Evolutionary conservation across 2,888 invertebrate genomes (phyloP), one percentile per base, ranked within the genome.

Genomic region (Lasioglossum oenotherae): DNA sequence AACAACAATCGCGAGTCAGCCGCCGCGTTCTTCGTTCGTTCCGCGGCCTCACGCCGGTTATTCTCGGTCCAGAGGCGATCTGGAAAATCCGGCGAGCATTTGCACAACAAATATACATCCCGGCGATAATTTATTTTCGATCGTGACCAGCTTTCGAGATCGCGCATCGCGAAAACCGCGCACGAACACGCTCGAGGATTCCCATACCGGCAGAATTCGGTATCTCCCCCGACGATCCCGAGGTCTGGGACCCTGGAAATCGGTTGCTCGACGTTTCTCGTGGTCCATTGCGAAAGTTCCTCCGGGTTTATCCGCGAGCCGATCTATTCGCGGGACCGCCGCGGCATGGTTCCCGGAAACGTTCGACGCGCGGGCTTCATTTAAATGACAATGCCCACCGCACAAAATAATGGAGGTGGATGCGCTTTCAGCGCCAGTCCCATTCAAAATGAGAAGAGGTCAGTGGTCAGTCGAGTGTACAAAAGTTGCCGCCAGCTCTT

Each of bases 401-500:
- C 79, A 53, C 23, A 46, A 86, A 78, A 78, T 81, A 72, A 78
- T 35, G n/a, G 38, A 41, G 71, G 71, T 49, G 69, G 72, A 35
- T 38, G 31, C 74, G 67, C 71, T 86, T 82, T 79, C 73, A 82
- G 49, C 60, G 31, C 27, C 8, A 38, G n/a, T 46, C 31, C 74
- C 80, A 75, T 86, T 84, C 84, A 78, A 83, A 74, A 44, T 53
- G n/a, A 85, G 84, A 86, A 87, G 78, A 86, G 81, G 81, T 85
- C 76, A 84, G 79, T 64, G 82, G 77, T 91, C 80, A 83, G 81
- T 84, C 71, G 67, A 44, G 72, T 88, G 84, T 81, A 84, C 82
- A 90, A 89, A 89, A 84, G 85, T 83, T 84, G 53, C 35, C 72
- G 80, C 60, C 41, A 44, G 78, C 78, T 89, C 86, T 89, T 92